These are phyloP conservation scores for Capitulum mitella DNA, from an alignment of 2,888 invertebrate genomes.

Conservation along the genomic window DNA sequence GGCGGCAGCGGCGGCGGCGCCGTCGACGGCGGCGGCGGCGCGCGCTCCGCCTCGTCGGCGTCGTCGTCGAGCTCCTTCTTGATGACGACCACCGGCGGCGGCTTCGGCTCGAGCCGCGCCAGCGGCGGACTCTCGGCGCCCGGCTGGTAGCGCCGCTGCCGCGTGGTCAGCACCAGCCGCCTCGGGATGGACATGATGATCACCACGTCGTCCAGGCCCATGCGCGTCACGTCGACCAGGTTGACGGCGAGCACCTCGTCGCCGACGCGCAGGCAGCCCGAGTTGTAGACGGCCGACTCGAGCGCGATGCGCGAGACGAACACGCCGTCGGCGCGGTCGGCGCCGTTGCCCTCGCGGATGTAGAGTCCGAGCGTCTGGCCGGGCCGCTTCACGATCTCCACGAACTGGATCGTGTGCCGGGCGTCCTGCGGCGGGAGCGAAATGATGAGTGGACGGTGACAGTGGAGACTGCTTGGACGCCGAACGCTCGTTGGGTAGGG, in stretches of 20 bases:
- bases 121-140: constrained; percentile 33
- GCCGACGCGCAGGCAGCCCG: constrained; percentile 89
- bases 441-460: no score
- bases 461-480: no score
- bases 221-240: constrained; percentile 91
- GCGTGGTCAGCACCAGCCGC: constrained; percentile 84
- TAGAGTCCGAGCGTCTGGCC: constrained; percentile 97
- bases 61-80: constrained; percentile 77
- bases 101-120: constrained; percentile 53
- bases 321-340: constrained; percentile 88
- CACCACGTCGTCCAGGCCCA: constrained; percentile 98
- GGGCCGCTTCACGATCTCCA: constrained; percentile 97
- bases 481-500: no score
- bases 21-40: constrained; percentile 35
- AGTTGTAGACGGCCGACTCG: constrained; percentile 94
- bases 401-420: constrained; percentile 50
- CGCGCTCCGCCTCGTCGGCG: constrained; percentile 42
- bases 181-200: constrained; percentile 99
- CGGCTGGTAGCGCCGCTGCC: constrained; percentile 51
- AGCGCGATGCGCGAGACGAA: constrained; percentile 95
- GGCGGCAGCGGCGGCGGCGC: constrained; percentile 36
- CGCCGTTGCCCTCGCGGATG: constrained; percentile 98
- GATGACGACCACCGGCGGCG: constrained; percentile 85
- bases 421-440: constrained; percentile 31
- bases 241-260: constrained; percentile 98